phyloP scores from a whole-genome alignment of 2,888 invertebrate species.

The Oligia strigilis region DNA sequence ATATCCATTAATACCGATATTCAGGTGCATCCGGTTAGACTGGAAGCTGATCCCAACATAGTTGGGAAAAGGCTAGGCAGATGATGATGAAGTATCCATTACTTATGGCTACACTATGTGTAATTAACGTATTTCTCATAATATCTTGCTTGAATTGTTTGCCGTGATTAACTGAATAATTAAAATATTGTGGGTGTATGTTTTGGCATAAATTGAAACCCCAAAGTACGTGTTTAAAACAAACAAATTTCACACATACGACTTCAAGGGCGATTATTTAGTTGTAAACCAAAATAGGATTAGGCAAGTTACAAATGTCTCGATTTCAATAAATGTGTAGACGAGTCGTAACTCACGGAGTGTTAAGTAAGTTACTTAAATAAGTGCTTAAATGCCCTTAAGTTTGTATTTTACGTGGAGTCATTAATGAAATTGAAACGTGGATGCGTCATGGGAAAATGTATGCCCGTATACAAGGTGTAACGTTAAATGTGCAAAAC shows the following conservation, averaged over 20 bases:
- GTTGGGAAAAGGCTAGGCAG: no score
- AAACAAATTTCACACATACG: conserved; percentile 25
- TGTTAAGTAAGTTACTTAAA: conserved; percentile 78
- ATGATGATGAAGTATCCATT: no score
- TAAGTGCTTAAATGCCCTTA: conserved; percentile 78
- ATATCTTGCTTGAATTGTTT: not conserved
- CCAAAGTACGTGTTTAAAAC: not conserved
- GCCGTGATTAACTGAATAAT: not conserved
- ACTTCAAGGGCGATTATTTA: conserved; percentile 50
- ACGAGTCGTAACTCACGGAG: conserved; percentile 73
- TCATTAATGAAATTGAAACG: conserved; percentile 47
- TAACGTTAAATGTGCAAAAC: no score
- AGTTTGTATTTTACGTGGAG: conserved; percentile 70
- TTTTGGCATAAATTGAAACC: not conserved
- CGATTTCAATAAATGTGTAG: conserved; percentile 74
- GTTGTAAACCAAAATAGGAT: conserved; percentile 70
- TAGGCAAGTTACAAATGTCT: conserved; percentile 64
- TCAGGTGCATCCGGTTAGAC: no score
- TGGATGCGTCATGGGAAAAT: not conserved
- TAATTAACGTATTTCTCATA: not conserved
- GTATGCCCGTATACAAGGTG: no score
- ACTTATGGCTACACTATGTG: not conserved
- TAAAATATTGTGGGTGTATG: not conserved
- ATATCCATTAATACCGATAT: not conserved
- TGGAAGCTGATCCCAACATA: no score